phyloP scores from a whole-genome alignment of 2,113 vertebrate genomes.

The Onychorhynchus coronatus region DNA sequence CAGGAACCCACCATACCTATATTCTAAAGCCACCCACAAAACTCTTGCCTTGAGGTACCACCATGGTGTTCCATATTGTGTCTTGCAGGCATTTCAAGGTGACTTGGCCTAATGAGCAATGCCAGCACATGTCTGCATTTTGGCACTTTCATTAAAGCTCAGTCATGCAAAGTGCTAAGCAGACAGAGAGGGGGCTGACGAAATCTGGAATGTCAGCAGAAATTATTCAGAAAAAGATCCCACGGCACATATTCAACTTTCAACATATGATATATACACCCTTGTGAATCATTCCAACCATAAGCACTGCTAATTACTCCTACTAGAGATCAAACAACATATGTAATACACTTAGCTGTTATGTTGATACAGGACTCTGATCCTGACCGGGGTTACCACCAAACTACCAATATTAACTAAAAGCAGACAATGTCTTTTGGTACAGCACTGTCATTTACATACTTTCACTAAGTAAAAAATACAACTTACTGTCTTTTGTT shows the following conservation, averaged over 20 bases:
- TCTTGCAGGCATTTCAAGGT: neutral
- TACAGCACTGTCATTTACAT: neutral
- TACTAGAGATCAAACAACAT: neutral
- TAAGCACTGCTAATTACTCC: neutral
- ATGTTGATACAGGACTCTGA: neutral
- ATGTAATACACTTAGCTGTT: neutral
- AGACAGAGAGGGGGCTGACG: neutral
- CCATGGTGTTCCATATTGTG: rapidly evolving
- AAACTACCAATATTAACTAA: neutral
- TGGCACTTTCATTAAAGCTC: neutral
- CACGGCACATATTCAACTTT: neutral
- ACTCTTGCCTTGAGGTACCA: neutral
- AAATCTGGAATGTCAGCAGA: neutral
- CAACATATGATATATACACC: neutral
- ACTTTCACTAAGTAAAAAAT: slow-evolving; percentile 2
- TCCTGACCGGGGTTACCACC: neutral
- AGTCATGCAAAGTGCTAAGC: neutral
- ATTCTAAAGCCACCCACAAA: neutral
- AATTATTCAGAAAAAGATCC: neutral
- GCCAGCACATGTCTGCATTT: neutral
- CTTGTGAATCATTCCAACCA: neutral
- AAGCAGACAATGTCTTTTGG: neutral
- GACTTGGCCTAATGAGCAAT: neutral
- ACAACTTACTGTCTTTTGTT: neutral
- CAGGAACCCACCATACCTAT: neutral